Evolutionary conservation across 1,140 invertebrate species (phyloP).

Genomic region (Cepaea nemoralis): DNA sequence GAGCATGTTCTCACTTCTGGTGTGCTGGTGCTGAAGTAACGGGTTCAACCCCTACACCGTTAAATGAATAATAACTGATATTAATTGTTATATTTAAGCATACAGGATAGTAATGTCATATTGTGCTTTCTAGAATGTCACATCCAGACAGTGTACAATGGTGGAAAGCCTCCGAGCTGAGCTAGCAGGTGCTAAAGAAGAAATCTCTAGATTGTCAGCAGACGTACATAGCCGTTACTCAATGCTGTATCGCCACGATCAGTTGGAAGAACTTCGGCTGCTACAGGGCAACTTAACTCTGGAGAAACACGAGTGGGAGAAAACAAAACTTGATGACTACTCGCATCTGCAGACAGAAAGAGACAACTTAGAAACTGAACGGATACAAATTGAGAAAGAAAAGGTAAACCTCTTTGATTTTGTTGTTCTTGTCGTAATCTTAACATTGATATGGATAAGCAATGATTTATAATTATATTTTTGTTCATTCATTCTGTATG

Average conservation of each 20-base stretch:
- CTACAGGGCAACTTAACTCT: slow-evolving; percentile 59
- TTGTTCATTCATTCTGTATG: too few relatives aligned
- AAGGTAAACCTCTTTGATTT: slow-evolving; percentile 48
- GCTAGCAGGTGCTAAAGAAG: slow-evolving; percentile 63
- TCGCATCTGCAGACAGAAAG: slow-evolving; percentile 49
- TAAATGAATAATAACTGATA: too few relatives aligned
- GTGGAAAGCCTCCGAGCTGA: slow-evolving; percentile 63
- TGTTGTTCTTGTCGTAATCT: too few relatives aligned
- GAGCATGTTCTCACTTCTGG: too few relatives aligned
- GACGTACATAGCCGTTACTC: slow-evolving; percentile 59
- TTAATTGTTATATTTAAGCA: too few relatives aligned
- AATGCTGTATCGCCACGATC: slow-evolving; percentile 54
- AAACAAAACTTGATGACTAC: slow-evolving; percentile 51
- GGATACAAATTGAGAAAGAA: slow-evolving; percentile 51
- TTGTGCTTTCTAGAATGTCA: slow-evolving; percentile 50
- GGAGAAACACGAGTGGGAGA: slow-evolving; percentile 59
- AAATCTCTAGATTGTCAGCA: slow-evolving; percentile 60
- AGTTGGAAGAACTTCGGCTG: slow-evolving; percentile 65
- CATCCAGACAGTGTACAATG: slow-evolving; percentile 58
- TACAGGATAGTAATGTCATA: too few relatives aligned
- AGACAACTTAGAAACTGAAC: slow-evolving; percentile 51
- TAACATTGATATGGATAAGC: too few relatives aligned
- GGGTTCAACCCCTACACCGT: too few relatives aligned
- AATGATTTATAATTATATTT: too few relatives aligned
- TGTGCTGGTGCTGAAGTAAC: too few relatives aligned